phyloP scores from a whole-genome alignment of 2,113 vertebrate species.

The Siniperca knerii region DNA sequence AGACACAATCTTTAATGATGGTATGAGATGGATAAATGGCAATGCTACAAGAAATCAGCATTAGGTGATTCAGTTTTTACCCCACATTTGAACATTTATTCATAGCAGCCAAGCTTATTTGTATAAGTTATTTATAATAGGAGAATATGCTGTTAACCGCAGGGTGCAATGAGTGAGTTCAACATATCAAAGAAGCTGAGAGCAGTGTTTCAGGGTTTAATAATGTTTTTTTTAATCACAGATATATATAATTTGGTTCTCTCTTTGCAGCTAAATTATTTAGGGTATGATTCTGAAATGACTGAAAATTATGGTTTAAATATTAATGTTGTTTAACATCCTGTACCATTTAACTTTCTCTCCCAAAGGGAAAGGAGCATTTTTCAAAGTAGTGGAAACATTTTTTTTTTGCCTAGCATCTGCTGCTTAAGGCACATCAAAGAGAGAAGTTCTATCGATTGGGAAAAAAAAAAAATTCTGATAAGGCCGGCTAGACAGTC shows the following conservation, averaged over 20 bases:
- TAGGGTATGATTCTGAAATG: not conserved
- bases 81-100: not conserved
- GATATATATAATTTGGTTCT: not conserved
- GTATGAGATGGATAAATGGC: not conserved
- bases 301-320: not conserved
- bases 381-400: not conserved
- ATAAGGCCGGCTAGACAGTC: conserved; percentile 27
- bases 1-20: not conserved
- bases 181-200: not conserved
- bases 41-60: not conserved
- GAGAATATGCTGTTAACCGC: not conserved
- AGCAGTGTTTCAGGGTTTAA: not conserved
- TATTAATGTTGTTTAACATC: not conserved
- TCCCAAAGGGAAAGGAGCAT: not conserved
- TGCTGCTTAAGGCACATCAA: conserved; percentile 42
- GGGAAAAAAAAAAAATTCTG: conserved; percentile 21
- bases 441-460: conserved; percentile 44
- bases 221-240: not conserved
- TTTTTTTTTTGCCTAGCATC: not conserved
- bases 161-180: not conserved
- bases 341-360: not conserved
- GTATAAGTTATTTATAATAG: not conserved
- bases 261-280: conserved; percentile 4
- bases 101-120: not conserved
- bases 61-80: not conserved